A percentile compares a stretch with the other conserved stretches of the same genome.
Conservation (phyloP, 2,113 vertebrate genomes). For the Vidua chalybeata region DNA sequence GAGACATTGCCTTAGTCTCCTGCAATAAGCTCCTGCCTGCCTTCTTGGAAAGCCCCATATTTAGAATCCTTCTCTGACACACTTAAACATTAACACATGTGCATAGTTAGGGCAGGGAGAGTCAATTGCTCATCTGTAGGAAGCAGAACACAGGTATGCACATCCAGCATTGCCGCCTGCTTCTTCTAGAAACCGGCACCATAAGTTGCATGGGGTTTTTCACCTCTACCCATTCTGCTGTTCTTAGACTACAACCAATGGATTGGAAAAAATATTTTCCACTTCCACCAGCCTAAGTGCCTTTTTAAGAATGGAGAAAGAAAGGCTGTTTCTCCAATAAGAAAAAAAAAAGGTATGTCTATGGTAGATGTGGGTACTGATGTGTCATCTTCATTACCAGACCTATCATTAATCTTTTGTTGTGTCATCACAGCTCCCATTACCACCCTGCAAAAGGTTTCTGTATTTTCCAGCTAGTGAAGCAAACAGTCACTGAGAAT, state of each 20-base stretch:
- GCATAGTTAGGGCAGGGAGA: background rate
- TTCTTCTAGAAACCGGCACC: background rate
- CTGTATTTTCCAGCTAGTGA: background rate
- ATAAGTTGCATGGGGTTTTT: rapidly evolving
- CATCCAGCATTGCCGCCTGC: background rate
- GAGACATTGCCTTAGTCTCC: background rate
- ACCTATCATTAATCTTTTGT: background rate
- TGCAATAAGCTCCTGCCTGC: background rate
- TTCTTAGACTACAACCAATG: background rate
- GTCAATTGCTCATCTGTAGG: background rate
- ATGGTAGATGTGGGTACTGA: background rate
- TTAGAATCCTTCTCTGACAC: background rate
- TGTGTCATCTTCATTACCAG: background rate
- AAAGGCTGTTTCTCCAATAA: background rate
- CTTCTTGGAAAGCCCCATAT: background rate
- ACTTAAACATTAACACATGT: background rate
- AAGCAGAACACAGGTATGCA: background rate
- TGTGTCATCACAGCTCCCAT: background rate
- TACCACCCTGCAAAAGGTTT: background rate
- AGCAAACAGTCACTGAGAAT: background rate
- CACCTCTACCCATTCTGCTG: background rate
- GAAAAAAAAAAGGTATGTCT: background rate
- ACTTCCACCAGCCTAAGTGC: background rate
- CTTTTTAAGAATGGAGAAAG: background rate
- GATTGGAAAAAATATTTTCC: background rate